Percentiles rank a stretch among this genome's conserved stretches.
These are phyloP conservation scores for Perdix hodgsoniae DNA, from an alignment of 2,797 vertebrate species.

Conservation along the genomic window DNA sequence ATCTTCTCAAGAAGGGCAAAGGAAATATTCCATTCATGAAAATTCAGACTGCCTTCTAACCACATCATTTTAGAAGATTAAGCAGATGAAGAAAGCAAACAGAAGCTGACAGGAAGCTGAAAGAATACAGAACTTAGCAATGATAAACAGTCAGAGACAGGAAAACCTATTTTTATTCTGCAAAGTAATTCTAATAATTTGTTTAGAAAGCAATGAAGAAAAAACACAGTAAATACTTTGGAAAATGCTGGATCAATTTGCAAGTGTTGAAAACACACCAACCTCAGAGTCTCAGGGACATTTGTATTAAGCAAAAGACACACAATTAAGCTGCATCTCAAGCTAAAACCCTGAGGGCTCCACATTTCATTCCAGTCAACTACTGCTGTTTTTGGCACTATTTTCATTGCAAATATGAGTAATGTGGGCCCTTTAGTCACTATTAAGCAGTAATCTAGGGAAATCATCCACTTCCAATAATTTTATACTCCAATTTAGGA, in stretches of 20 bases:
- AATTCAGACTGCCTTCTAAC: neutral
- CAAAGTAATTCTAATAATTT: slow-evolving; percentile 11
- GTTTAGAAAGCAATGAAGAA: neutral
- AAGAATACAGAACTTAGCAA: neutral
- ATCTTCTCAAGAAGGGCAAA: neutral
- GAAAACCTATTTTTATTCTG: neutral
- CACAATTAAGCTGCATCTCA: slow-evolving; percentile 76
- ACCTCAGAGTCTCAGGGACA: slow-evolving; percentile 50
- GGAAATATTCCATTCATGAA: neutral
- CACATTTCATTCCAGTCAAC: slow-evolving; percentile 77
- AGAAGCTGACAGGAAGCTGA: neutral
- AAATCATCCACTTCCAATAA: slow-evolving; percentile 83
- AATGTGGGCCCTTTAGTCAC: slow-evolving; percentile 78
- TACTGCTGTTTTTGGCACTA: slow-evolving; percentile 77
- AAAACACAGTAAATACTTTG: slow-evolving; percentile 24
- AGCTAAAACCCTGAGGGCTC: slow-evolving; percentile 74
- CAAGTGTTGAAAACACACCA: slow-evolving; percentile 32
- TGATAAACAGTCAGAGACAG: neutral
- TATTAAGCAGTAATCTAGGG: slow-evolving; percentile 82
- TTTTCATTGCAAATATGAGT: slow-evolving; percentile 81
- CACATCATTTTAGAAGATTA: neutral
- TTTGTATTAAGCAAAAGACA: slow-evolving; percentile 70
- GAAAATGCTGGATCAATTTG: slow-evolving; percentile 39
- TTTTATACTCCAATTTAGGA: slow-evolving; percentile 81
- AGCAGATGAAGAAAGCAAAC: neutral